A percentile compares a stretch with the other conserved stretches of the same genome.
phyloP scores from a whole-genome alignment of 2,113 vertebrate genomes.

The Cacatua alba region DNA sequence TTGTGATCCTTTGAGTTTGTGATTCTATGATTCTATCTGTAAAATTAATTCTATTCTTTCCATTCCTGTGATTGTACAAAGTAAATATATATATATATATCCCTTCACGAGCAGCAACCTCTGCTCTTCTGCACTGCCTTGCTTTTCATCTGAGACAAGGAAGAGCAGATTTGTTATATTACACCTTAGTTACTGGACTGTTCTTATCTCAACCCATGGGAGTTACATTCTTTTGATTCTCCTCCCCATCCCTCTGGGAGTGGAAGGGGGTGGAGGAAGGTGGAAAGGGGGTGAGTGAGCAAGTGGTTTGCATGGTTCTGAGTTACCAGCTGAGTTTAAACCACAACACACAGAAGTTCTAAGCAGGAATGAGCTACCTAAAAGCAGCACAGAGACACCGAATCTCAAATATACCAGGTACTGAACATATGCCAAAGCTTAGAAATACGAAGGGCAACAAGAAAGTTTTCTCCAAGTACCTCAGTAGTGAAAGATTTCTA shows the following conservation, averaged over 20 bases:
- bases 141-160: not conserved
- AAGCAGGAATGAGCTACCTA: not conserved
- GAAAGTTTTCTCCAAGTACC: not conserved
- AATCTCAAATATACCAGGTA: not conserved
- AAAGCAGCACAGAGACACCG: not conserved
- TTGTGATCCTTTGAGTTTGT: not conserved
- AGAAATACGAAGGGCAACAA: not conserved
- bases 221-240: not conserved
- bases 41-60: not conserved
- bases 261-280: too few species aligned
- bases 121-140: not conserved
- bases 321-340: not conserved
- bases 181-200: not conserved
- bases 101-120: not conserved
- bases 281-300: too few species aligned
- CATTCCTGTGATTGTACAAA: not conserved
- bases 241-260: not conserved
- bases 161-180: not conserved
- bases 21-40: not conserved
- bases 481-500: not conserved
- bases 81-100: not conserved
- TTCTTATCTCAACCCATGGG: not conserved
- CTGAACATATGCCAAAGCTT: not conserved
- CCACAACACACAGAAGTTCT: not conserved
- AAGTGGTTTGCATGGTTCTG: not conserved